Evolutionary conservation across 2,113 vertebrate species (phyloP), one percentile per base, ranked within the genome.

Genomic region (Halichoerus grypus): DNA sequence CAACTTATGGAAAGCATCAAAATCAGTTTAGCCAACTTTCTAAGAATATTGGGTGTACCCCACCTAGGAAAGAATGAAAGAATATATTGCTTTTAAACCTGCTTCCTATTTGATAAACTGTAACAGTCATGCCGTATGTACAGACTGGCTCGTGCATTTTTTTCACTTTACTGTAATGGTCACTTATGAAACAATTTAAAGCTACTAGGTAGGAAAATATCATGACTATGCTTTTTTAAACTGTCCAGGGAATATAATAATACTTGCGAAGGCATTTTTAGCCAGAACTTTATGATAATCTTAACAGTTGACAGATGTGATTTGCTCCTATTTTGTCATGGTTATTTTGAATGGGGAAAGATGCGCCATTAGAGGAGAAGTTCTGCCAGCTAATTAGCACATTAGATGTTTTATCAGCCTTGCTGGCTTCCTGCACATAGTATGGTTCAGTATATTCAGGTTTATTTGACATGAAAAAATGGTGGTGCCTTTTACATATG

Each of bases 311-410:
- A 94, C 71, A 83, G 53, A 87, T 53, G 7, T 87, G 36, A 72
- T 90, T 97, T 96, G 49, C 53, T 95, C 14, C 39, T 65, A 3
- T 59, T 36, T 96, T 85, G 53, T 85, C 55, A 49, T 67, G 13
- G 19, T 93, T 76, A 88, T 94, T 96, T 89, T 71, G 31, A 97
- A 69, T 63, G 61, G 42, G 21, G 19, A 84, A 92, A 72, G 31
- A 92, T 71, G 7, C 84, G 28, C 74, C 69, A 71, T 57, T 84
- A 69, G 26, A 85, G 59, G 74, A 77, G 72, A 91, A 83, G 55
- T 0, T 76, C 85, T 96, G 59, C 36, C 72, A 77, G 71, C 33
- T 97, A 89, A 93, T 97, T 93, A 97, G 88, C 59, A 85, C 65
- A 59, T 76, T 87, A 71, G 51, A 51, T 88, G 12, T 24, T 94